Evolutionary conservation across 2,888 invertebrate genomes (phyloP).

Genomic region (Macaria liturata): DNA sequence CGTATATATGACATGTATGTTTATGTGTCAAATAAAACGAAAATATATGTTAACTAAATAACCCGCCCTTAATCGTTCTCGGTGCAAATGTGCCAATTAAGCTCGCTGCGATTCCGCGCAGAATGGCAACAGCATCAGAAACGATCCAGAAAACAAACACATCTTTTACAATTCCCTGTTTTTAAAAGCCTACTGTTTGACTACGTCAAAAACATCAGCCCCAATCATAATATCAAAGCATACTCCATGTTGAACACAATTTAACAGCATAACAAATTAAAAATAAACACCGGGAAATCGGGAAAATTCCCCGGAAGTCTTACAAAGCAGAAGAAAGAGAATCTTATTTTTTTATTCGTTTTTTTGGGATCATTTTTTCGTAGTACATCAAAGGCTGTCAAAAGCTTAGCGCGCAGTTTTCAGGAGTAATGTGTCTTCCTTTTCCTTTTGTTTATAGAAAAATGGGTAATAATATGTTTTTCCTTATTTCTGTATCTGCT

Average conservation of each 20-base stretch:
- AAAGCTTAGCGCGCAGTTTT: conserved; percentile 23
- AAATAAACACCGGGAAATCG: conserved; percentile 17
- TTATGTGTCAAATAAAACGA: no score
- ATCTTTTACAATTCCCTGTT: no score
- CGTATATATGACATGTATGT: no score
- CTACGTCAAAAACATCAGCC: no score
- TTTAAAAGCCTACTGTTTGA: no score
- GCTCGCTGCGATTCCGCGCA: no score
- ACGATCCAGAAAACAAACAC: no score
- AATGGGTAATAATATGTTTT: conserved; percentile 31
- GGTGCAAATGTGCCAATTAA: no score
- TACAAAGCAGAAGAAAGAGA: conserved; percentile 20
- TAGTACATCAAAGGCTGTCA: conserved; percentile 38
- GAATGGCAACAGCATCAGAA: no score
- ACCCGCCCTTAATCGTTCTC: no score
- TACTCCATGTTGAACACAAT: neutral
- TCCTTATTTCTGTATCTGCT: conserved; percentile 24
- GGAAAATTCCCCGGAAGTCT: conserved; percentile 16
- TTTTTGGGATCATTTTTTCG: conserved; percentile 25
- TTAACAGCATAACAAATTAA: conserved; percentile 11
- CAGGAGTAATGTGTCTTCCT: conserved; percentile 34
- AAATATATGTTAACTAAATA: no score
- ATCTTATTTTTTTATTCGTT: conserved; percentile 25
- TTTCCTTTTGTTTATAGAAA: conserved; percentile 35
- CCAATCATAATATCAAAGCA: neutral